phyloP scores from a whole-genome alignment of 2,888 invertebrate genomes.

The Fragum fragum region DNA sequence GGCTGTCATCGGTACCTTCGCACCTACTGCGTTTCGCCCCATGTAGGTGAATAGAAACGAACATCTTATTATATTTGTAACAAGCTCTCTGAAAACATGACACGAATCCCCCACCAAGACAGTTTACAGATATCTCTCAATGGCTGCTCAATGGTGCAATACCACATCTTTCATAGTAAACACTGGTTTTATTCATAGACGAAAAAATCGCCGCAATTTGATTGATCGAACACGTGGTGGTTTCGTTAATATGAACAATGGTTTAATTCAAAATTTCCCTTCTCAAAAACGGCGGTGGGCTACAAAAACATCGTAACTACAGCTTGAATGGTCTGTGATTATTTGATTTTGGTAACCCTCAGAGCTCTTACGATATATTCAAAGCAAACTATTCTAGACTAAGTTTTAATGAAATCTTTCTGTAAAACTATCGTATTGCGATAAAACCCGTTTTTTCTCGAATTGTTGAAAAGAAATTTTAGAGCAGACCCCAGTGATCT shows the following conservation, averaged over 20 bases:
- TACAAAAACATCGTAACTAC: no score
- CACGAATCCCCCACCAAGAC: slow-evolving; percentile 13
- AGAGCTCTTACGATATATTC: no score
- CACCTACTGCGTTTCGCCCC: slow-evolving; percentile 18
- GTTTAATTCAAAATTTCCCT: not conserved
- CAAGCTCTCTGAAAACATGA: slow-evolving; percentile 10
- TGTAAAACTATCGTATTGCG: no score
- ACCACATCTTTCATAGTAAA: not conserved
- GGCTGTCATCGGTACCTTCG: slow-evolving; percentile 20
- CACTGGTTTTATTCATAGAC: not conserved
- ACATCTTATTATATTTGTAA: slow-evolving; percentile 8
- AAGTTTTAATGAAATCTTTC: no score
- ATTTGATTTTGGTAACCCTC: no score
- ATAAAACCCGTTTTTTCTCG: no score
- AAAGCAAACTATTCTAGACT: no score
- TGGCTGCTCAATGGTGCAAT: not conserved
- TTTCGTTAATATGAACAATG: not conserved
- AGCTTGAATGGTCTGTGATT: no score
- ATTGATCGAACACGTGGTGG: not conserved
- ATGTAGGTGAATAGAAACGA: not conserved
- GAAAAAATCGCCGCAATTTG: not conserved
- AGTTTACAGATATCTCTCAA: slow-evolving; percentile 12
- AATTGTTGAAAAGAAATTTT: no score
- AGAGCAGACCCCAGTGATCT: no score
- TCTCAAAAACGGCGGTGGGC: not conserved